These are phyloP conservation scores for Potamilus streckersoni DNA, from an alignment of 1,140 invertebrate genomes.

Conservation along the genomic window DNA sequence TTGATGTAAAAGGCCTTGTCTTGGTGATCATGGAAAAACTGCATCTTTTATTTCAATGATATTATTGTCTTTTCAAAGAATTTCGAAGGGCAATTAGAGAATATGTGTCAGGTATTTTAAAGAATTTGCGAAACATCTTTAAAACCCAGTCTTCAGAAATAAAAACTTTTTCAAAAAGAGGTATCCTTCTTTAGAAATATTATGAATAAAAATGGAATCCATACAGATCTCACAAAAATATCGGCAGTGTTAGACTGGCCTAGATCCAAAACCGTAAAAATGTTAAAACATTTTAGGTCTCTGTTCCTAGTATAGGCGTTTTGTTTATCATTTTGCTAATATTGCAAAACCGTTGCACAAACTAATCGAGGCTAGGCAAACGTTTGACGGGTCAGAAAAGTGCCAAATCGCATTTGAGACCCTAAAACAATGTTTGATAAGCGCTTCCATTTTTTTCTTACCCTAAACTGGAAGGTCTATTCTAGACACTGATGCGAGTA, in stretches of 20 bases:
- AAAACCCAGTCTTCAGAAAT: background rate
- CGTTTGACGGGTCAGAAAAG: background rate
- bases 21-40: no score
- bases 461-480: constrained; percentile 7
- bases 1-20: no score
- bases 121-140: no score
- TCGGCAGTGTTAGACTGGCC: background rate
- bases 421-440: constrained; percentile 6
- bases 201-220: background rate
- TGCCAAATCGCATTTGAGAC: constrained; percentile 2
- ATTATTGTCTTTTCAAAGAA: no score
- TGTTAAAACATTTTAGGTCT: background rate
- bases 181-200: constrained; percentile 9
- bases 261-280: constrained; percentile 4
- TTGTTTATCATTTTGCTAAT: background rate
- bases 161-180: background rate
- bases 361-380: background rate
- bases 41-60: no score
- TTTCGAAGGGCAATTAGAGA: no score
- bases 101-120: no score
- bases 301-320: background rate
- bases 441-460: constrained; percentile 22
- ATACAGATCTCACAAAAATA: background rate
- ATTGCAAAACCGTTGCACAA: background rate
- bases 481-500: constrained; percentile 22